These are phyloP conservation scores for Theocolax elegans DNA, from an alignment of 1,140 invertebrate species.

Conservation along the genomic window DNA sequence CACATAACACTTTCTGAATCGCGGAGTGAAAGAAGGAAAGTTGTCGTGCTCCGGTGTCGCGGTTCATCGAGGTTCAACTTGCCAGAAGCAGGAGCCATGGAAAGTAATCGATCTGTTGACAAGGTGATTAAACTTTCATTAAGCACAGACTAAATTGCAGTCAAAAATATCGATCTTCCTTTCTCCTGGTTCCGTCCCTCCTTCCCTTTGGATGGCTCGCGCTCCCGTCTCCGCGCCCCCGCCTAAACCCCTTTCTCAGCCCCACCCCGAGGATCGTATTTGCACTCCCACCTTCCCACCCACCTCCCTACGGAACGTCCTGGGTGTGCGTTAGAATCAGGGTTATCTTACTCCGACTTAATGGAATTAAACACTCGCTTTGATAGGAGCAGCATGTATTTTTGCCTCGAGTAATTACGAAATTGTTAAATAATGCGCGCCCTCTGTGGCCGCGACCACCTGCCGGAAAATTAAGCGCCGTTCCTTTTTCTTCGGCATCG, in stretches of 20 bases:
- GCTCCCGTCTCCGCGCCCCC: not conserved
- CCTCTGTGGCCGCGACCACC: no score
- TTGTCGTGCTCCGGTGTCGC: no score
- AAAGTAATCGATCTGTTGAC: constrained; percentile 60
- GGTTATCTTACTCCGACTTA: constrained; percentile 51
- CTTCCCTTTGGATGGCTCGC: no score
- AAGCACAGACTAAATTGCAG: constrained; percentile 62
- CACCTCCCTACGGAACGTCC: no score
- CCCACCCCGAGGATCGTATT: no score
- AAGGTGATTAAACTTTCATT: constrained; percentile 65
- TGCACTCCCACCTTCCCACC: constrained; percentile 23
- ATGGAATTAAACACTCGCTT: constrained; percentile 53
- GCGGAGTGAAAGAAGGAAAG: no score
- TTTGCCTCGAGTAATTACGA: not conserved
- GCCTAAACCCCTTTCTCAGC: constrained; percentile 30
- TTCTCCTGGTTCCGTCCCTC: constrained; percentile 38
- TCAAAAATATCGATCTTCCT: constrained; percentile 60
- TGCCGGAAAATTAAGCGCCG: no score
- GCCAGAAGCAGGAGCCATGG: constrained; percentile 49
- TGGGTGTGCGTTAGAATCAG: constrained; percentile 41
- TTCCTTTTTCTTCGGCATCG: not conserved
- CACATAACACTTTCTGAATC: no score
- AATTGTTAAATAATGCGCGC: no score
- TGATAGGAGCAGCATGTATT: constrained; percentile 40
- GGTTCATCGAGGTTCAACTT: no score